Evolutionary conservation across 2,888 invertebrate species (phyloP), one percentile per base, ranked within the genome.

Genomic region (Leucophenga montana): DNA sequence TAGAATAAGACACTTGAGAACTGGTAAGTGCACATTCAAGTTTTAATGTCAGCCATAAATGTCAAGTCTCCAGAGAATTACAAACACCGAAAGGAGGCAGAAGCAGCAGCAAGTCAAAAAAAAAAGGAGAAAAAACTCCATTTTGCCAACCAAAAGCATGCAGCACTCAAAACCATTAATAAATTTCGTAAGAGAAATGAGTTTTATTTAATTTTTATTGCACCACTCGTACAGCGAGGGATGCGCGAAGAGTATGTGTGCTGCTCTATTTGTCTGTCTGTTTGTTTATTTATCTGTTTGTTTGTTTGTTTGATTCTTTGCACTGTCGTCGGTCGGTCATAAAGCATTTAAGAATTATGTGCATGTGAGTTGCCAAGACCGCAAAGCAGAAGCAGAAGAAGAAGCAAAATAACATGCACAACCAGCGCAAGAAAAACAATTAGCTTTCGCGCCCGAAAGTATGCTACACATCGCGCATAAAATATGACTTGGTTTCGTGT

Each of bases 171-270:
- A 67, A 73, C 76, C 80, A 80, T 80, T 82, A 79, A 77, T 78
- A 81, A 80, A 81, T 81, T 82, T 80, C 27, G 78, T 81, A 78
- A 79, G 75, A 78, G 78, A 77, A 78, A 82, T 80, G 80, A 75
- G 79, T 82, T 82, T 80, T 80, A 80, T 81, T 81, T 81, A 82
- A 81, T 82, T 81, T 81, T 79, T 80, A 82, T 81, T 82, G 76
- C 77, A 16, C 64, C 27, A 48, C 64, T 61, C 61, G n/a, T n/a
- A n/a, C n/a, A n/a, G n/a, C n/a, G n/a, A 3, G 44, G 39, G 61
- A 8, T 6, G 13, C 27, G 59, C 31, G 13, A 20, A 1, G 13
- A 18, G 20, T 22, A 16, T 13, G 18, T 13, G 18, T 20, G 18
- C 16, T 50, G 50, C 14, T 56, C 56, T 11, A 9, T 20, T 20